Evolutionary conservation across 2,797 vertebrate genomes (phyloP), one percentile per base, ranked within the genome.

Genomic region (Crenuchus spilurus): DNA sequence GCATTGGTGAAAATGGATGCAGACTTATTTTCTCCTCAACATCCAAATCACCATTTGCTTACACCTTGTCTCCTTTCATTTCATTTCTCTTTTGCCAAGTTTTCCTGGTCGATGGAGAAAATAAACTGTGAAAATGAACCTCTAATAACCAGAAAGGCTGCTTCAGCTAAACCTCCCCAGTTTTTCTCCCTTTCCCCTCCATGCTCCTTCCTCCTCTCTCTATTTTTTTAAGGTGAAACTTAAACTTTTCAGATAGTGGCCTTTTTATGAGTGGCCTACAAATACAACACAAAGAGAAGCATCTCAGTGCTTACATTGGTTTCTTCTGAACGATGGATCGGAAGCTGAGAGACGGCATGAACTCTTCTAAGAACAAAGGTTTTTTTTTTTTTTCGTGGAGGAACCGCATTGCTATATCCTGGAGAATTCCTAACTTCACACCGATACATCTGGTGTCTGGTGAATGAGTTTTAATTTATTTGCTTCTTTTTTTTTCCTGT

Each of bases 91-190:
- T 75, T 85, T 84, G 86, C 86, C 88, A 87, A 80, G 88, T 92
- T 92, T 31, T 91, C 89, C 88, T 85, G 85, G 89, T 92, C 85
- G 90, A 80, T 60, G 85, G 87, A 86, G 85, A 75, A 71, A 51
- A 72, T n/a, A n/a, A 82, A 91, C 92, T 94, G 92, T 94, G 92
- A 94, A 93, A 86, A 87, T 87, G 86, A 90, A 91, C 88, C 87
- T 90, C 90, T 88, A 84, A 91, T 79, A 91, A 92, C 89, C 89
- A 86, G 87, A 91, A 87, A 80, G 85, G 91, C 90, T 92, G 91
- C 92, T 93, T 86, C 63, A 39, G 81, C 85, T 86, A 73, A 49
- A 82, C 84, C 79, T 85, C 82, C 80, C 74, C 65, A 80, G 65
- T 84, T 80, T 74, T 48, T 69, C 79, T 65, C 54, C 18, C 33